These are phyloP conservation scores for Argyresthia goedartella DNA, from an alignment of 2,888 invertebrate genomes.

Conservation along the genomic window DNA sequence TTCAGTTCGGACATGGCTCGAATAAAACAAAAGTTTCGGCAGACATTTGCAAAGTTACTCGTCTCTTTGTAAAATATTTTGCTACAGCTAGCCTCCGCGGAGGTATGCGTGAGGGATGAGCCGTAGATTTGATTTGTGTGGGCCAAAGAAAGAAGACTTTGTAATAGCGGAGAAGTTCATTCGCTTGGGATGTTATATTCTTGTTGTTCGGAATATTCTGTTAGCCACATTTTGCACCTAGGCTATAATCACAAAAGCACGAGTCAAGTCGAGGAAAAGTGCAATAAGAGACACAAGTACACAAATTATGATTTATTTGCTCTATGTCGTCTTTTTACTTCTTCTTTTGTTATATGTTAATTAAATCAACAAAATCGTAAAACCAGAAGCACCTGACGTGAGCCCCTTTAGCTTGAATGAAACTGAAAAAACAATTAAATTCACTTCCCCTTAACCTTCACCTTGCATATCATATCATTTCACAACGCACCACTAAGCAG, in stretches of 20 bases:
- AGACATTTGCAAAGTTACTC: conserved; percentile 21
- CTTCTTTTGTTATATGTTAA: no score
- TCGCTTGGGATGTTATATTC: no score
- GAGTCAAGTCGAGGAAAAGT: no score
- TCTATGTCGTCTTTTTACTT: no score
- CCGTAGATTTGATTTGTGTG: not conserved
- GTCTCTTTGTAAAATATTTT: conserved; percentile 5
- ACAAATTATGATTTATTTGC: no score
- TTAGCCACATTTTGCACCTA: no score
- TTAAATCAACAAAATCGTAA: no score
- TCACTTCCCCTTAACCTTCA: not conserved
- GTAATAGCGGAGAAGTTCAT: no score
- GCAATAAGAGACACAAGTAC: no score
- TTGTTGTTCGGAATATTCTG: no score
- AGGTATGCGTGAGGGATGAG: not conserved
- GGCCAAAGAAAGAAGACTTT: no score
- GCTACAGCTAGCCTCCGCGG: not conserved
- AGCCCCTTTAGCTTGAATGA: not conserved
- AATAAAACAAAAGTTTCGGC: conserved; percentile 35
- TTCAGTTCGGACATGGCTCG: conserved; percentile 25
- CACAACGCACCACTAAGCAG: conserved; percentile 28
- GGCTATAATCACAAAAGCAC: no score
- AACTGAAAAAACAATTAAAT: not conserved
- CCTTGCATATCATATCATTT: not conserved
- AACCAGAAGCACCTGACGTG: not conserved